Base-by-base conservation (phyloP, 2,113 vertebrate genomes). In the Oncorhynchus keta region DNA sequence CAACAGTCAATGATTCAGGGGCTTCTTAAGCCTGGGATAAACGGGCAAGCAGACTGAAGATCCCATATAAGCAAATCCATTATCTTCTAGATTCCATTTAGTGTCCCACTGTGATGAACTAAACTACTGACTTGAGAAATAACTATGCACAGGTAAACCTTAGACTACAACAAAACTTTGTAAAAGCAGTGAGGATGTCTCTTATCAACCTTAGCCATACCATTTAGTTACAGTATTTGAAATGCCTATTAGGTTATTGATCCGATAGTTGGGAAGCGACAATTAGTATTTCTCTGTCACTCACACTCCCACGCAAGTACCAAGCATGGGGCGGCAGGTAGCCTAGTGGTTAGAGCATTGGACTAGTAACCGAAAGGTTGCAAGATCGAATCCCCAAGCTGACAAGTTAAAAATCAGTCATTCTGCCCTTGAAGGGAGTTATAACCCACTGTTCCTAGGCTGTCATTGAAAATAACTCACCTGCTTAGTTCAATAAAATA, bases 261-360 rank as follows among this genome's bases (percentile, higher is more conserved):
- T 49, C 68, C 22, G 39, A n/a, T 24, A 22, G 39, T 45, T 22
- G 11, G 35, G 16, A 48, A 6, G 68, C 67, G 45, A 45, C 39
- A 9, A 64, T 18, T 68, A 39, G 4, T 45, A 35, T 55, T 68
- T 68, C n/a, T 67, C 49, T 61, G 16, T 45, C 20, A 70, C 67
- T 87, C 24, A 67, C 30, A 75, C 68, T 65, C 22, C 24, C 62
- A 70, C 76, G 72, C 20, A 73, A 64, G 74, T 81, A 81, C 83
- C 78, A 79, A n/a, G 48, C 30, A 35, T 5, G 32, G 32, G 1
- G 32, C 0, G 32, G 32, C 32, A 35, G 5, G 5, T 35, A 35
- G 32, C 32, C 32, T 35, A 35, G 32, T 35, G 32, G 32, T 35
- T 35, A 35, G 5, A 35, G 32, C 32, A 6, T 35, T 35, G 32